These are phyloP conservation scores for Idris sp. DNA, from an alignment of 1,140 invertebrate genomes.

Conservation along the genomic window DNA sequence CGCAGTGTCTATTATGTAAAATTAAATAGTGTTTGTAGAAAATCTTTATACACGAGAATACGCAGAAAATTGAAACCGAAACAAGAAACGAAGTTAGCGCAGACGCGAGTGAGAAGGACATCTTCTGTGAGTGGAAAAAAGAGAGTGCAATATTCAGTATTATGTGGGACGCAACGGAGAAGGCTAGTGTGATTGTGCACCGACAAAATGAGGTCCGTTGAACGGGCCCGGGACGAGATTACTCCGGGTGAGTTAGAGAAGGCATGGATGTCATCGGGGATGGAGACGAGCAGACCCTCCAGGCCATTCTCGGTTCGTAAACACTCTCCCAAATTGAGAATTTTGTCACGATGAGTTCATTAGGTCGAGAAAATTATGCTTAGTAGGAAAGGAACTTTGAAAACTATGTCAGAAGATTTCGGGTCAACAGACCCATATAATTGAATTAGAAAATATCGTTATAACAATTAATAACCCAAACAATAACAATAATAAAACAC, in stretches of 20 bases:
- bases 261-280: constrained; percentile 77
- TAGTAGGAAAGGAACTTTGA: too few species aligned
- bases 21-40: too few species aligned
- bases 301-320: constrained; percentile 75
- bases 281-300: constrained; percentile 77
- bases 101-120: constrained; percentile 12
- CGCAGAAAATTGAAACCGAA: too few species aligned
- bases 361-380: neutral
- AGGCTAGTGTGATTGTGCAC: constrained; percentile 55
- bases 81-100: too few species aligned
- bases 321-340: neutral
- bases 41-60: too few species aligned
- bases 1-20: too few species aligned
- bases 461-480: too few species aligned
- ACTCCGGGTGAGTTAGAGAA: constrained; percentile 64
- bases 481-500: too few species aligned
- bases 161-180: constrained; percentile 68
- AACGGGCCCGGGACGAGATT: constrained; percentile 68
- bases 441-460: too few species aligned
- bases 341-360: neutral
- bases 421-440: too few species aligned
- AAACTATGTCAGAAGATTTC: too few species aligned
- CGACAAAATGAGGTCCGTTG: constrained; percentile 74
- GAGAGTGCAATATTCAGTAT: constrained; percentile 21
- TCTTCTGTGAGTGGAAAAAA: too few species aligned